Evolutionary conservation across 2,797 vertebrate genomes (phyloP).

Genomic region (Microhierax caerulescens): DNA sequence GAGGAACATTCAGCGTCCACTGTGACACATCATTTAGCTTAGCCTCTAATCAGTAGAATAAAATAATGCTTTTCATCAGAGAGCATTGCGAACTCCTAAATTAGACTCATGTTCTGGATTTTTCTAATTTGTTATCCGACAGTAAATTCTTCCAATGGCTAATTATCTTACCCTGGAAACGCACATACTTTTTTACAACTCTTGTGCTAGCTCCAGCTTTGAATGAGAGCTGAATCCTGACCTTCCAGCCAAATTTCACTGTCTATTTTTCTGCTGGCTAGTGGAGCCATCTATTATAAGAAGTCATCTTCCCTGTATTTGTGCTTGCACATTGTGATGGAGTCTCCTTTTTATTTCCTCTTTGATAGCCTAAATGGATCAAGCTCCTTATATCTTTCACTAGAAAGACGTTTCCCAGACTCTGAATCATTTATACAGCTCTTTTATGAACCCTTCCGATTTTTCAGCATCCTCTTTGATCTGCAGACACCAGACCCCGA

Average conservation of each 20-base stretch:
- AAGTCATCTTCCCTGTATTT: neutral
- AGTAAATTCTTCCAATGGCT: neutral
- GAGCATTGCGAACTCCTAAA: neutral
- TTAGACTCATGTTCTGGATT: neutral
- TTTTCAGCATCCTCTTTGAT: constrained; percentile 12
- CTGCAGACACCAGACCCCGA: neutral
- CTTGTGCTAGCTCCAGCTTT: neutral
- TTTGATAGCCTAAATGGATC: neutral
- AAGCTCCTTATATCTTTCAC: neutral
- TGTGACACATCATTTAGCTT: neutral
- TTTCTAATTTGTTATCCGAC: neutral
- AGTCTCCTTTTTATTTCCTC: neutral
- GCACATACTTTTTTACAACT: neutral
- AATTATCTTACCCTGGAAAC: neutral
- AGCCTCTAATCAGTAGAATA: neutral
- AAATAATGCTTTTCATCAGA: neutral
- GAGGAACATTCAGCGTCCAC: neutral
- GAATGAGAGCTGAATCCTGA: neutral
- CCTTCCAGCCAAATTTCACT: neutral
- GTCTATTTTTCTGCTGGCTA: neutral
- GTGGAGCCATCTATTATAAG: neutral
- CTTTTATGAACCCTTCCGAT: neutral
- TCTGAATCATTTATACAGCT: neutral
- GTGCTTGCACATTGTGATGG: neutral
- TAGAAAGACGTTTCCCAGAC: neutral